Evolutionary conservation across 2,888 invertebrate genomes (phyloP), one percentile per base, ranked within the genome.

Genomic region (Cryptocheilus praepositus): DNA sequence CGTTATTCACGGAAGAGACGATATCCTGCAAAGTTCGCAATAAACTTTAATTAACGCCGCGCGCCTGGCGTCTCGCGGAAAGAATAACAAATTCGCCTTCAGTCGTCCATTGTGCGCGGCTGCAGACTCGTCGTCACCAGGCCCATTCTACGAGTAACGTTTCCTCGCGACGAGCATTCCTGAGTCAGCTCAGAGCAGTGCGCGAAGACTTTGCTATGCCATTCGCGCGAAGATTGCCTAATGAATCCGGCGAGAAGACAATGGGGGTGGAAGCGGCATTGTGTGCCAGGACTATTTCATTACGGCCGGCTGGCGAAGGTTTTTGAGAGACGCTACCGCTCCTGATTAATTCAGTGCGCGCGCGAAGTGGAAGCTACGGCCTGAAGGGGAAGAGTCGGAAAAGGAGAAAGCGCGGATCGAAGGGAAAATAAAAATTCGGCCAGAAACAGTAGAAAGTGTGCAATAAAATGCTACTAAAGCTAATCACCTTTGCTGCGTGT

Each of bases 221-320:
- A 58, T 72, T 69, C 77, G 68, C 69, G 69, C 64, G 70, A 77
- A 64, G 71, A 67, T 66, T 69, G 78, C 66, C 74, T 76, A 81
- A 81, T 78, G 80, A 81, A 81, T 82, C 80, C 73, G 16, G 16
- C 57, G 51, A 53, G 19, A 61, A 71, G 71, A 78, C 74, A 78
- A 81, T 75, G 74, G 72, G 43, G 62, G 51, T 58, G 44, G 60
- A 63, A 53, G 44, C 60, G 18, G 18, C 68, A 80, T 73, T 75
- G 73, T 70, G 44, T 60, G 70, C 52, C 45, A 58, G 64, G 76
- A 74, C 82, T 80, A 80, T 81, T 81, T 81, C 78, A 80, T 81
- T 81, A 81, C 73, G 46, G 58, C 61, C 60, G 56, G 61, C 21
- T 28, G 43, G 70, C 44, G 53, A 54, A 66, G 71, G 58, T 74